Percentiles rank a stretch among this genome's conserved stretches.
Evolutionary conservation across 53 echinoderm and acorn worm species (phyloP).

Genomic region (Astropecten irregularis): DNA sequence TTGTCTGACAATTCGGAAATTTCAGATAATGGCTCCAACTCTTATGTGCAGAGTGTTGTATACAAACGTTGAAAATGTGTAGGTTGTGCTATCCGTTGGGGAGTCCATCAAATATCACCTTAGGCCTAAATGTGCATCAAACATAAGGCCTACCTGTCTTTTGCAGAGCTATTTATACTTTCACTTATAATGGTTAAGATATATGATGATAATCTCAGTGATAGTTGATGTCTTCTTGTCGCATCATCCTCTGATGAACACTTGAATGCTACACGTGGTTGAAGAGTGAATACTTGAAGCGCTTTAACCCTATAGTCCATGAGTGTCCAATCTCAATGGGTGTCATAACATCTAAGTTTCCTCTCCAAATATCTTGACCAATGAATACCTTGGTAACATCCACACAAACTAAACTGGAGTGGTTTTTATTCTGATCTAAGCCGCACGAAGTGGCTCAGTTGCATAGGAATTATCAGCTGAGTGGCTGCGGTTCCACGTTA

Average conservation of each 20-base stretch:
- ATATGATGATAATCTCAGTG: neutral
- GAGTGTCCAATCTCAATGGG: neutral
- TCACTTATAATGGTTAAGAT: neutral
- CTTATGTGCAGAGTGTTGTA: too few relatives aligned
- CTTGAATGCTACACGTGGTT: constrained; percentile 8
- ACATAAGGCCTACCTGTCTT: too few relatives aligned
- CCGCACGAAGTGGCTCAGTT: neutral
- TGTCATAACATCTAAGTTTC: neutral
- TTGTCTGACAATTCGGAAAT: neutral
- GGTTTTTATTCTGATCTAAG: neutral
- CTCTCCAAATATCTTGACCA: neutral
- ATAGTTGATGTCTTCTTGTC: neutral
- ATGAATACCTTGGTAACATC: constrained; percentile 6
- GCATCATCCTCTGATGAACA: neutral
- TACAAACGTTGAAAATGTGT: too few relatives aligned
- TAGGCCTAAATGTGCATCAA: too few relatives aligned
- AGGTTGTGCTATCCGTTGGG: too few relatives aligned
- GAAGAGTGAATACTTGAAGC: neutral
- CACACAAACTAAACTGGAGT: constrained; percentile 11
- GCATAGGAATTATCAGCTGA: neutral
- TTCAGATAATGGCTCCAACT: too few relatives aligned
- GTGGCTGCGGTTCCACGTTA: neutral
- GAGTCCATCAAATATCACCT: too few relatives aligned
- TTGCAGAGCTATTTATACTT: neutral
- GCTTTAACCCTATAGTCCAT: neutral